Evolutionary conservation across 2,888 invertebrate species (phyloP).

Genomic region (Sinelater perroti): DNA sequence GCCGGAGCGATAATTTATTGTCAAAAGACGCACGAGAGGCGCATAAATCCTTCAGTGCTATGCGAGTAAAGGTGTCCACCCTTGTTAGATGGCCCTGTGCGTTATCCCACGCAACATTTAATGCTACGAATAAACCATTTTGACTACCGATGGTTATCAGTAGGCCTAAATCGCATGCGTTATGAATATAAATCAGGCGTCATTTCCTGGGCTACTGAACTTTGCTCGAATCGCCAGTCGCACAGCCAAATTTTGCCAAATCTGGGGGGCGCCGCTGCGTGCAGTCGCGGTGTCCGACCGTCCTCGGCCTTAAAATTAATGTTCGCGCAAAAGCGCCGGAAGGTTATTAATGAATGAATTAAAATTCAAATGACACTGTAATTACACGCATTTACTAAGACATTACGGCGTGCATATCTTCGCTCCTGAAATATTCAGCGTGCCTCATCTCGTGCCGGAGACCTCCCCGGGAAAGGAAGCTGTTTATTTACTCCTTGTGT

Average conservation of each 20-base stretch:
- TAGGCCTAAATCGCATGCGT: not conserved
- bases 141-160: not conserved
- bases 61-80: slow-evolving; percentile 5
- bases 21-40: not conserved
- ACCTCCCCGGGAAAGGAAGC: slow-evolving; percentile 12
- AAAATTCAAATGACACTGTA: no score
- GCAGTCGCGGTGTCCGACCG: no score
- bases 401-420: not conserved
- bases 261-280: no score
- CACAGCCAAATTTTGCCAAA: not conserved
- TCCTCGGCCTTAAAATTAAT: slow-evolving; percentile 1
- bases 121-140: slow-evolving; percentile 1
- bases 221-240: no score
- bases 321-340: not conserved
- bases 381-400: no score
- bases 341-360: not conserved
- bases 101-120: not conserved
- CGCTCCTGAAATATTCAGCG: not conserved
- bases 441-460: not conserved
- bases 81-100: slow-evolving; percentile 10
- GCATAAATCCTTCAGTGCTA: slow-evolving; percentile 1
- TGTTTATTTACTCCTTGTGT: slow-evolving; percentile 2
- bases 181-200: not conserved
- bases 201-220: not conserved
- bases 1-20: not conserved